Percentiles rank a stretch among this genome's conserved stretches.
phyloP scores from a whole-genome alignment of 2,888 invertebrate species.

The Plagodis pulveraria region DNA sequence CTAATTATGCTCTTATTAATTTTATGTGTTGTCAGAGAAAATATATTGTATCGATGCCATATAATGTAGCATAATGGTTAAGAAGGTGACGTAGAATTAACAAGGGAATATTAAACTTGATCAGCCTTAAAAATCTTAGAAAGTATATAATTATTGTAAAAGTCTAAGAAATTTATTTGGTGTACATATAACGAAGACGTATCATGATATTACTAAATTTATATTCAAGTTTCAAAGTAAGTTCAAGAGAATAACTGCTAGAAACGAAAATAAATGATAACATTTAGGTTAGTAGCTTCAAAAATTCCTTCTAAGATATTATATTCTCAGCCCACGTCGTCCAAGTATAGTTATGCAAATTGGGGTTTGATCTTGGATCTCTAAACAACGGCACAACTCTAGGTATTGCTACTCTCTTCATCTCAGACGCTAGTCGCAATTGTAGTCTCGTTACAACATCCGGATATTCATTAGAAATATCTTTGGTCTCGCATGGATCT shows the following conservation, averaged over 20 bases:
- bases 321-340: slow-evolving; percentile 52
- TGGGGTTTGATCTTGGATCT: slow-evolving; percentile 60
- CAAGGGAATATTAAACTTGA: too few relatives aligned
- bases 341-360: slow-evolving; percentile 67
- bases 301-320: not conserved
- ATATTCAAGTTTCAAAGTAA: not conserved
- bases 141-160: too few relatives aligned
- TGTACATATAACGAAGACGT: too few relatives aligned
- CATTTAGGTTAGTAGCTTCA: not conserved
- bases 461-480: slow-evolving; percentile 54
- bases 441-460: slow-evolving; percentile 53
- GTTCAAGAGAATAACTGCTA: not conserved
- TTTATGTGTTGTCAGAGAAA: too few relatives aligned
- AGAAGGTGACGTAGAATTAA: too few relatives aligned
- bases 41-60: too few relatives aligned
- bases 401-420: slow-evolving; percentile 49
- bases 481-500: slow-evolving; percentile 69
- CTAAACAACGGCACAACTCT: slow-evolving; percentile 52
- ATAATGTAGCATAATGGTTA: too few relatives aligned
- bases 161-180: too few relatives aligned
- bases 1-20: too few relatives aligned
- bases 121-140: too few relatives aligned
- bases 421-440: slow-evolving; percentile 49
- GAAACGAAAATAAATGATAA: not conserved
- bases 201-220: too few relatives aligned